phyloP scores from a whole-genome alignment of 2,113 vertebrate genomes.

The Pomatostomus ruficeps region DNA sequence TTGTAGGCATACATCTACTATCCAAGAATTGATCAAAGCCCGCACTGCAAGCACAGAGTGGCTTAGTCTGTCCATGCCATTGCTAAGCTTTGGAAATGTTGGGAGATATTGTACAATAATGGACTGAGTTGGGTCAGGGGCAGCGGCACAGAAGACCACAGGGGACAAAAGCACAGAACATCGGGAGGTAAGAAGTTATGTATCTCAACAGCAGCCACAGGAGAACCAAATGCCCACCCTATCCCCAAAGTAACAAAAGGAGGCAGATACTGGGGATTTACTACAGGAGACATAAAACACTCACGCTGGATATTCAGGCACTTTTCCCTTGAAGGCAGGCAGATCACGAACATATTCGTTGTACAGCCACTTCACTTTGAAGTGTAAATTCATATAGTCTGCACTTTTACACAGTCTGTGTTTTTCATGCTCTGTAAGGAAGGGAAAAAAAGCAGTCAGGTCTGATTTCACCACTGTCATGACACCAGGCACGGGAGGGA shows the following conservation, averaged over 20 bases:
- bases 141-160: background rate
- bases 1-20: background rate
- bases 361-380: conserved; percentile 98
- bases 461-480: background rate
- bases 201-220: background rate
- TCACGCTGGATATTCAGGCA: conserved; percentile 94
- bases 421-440: conserved; percentile 88
- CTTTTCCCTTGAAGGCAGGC: conserved; percentile 79
- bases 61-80: background rate
- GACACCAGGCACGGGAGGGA: background rate
- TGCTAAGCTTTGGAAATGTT: background rate
- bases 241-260: background rate
- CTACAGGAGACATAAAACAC: conserved; percentile 29
- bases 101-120: background rate
- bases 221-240: background rate
- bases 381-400: conserved; percentile 99
- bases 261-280: background rate
- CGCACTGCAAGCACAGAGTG: background rate
- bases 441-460: background rate
- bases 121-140: background rate
- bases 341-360: conserved; percentile 93
- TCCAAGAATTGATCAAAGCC: background rate
- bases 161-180: background rate
- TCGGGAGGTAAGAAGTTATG: background rate
- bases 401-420: conserved; percentile 93